Conservation (phyloP, 2,113 vertebrate genomes). For the Elaphurus davidianus region DNA sequence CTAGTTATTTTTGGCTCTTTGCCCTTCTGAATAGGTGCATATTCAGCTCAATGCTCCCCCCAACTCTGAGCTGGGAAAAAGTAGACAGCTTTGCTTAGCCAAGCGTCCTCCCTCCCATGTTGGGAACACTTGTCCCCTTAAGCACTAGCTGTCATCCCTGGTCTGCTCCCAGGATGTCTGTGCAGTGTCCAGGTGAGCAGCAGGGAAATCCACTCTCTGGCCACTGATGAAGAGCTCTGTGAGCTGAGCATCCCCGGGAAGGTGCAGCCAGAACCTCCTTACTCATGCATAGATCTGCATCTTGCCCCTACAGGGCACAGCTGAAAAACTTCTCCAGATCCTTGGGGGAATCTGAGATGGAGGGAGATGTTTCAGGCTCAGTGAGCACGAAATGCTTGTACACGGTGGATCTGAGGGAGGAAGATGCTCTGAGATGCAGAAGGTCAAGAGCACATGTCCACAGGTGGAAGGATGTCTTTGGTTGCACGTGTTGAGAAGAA, state of each 20-base stretch:
- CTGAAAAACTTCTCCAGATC: background rate
- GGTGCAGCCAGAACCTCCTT: background rate
- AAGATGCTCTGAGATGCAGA: background rate
- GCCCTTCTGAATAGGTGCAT: constrained; percentile 70
- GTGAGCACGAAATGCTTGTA: background rate
- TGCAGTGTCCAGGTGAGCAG: background rate
- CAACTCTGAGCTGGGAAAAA: background rate
- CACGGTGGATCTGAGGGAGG: background rate
- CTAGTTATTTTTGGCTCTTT: constrained; percentile 74
- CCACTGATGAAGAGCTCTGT: background rate
- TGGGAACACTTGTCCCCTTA: background rate
- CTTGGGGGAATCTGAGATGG: background rate
- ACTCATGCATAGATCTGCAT: background rate
- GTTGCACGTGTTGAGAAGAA: background rate
- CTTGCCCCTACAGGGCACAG: background rate
- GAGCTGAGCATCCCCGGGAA: background rate
- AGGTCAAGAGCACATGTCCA: background rate
- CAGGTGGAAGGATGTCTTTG: background rate
- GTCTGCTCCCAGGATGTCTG: background rate
- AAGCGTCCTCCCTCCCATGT: background rate
- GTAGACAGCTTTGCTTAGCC: constrained; percentile 3
- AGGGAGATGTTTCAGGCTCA: background rate
- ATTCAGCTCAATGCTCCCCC: constrained; percentile 54
- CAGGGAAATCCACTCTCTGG: background rate
- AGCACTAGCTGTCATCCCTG: background rate